These are phyloP conservation scores for Drosophila tanythrix DNA, from an alignment of 2,888 invertebrate genomes.

Conservation along the genomic window DNA sequence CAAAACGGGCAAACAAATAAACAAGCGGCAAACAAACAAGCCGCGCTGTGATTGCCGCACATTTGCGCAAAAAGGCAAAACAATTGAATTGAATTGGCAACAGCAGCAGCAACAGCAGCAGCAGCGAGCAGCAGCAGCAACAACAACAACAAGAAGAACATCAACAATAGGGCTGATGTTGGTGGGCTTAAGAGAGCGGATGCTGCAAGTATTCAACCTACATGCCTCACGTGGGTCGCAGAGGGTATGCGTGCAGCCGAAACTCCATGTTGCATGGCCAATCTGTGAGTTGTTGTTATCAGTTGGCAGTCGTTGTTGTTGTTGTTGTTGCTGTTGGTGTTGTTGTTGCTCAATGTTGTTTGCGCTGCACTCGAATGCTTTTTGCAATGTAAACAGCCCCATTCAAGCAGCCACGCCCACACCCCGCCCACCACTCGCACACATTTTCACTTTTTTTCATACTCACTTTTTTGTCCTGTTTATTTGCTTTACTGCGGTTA, in stretches of 20 bases:
- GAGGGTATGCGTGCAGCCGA: conserved; percentile 65
- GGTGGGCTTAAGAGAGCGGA: conserved; percentile 34
- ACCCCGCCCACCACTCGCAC: conserved; percentile 34
- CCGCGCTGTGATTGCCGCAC: conserved; percentile 73
- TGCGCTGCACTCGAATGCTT: conserved; percentile 78
- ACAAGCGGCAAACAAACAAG: conserved; percentile 63
- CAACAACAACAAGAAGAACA: conserved; percentile 37
- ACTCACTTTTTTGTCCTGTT: conserved; percentile 36
- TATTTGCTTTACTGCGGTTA: conserved; percentile 73
- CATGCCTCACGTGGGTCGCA: conserved; percentile 63
- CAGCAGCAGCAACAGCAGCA: conserved; percentile 28
- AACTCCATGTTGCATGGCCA: conserved; percentile 56
- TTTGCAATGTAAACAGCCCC: conserved; percentile 77
- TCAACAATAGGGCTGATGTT: conserved; percentile 2
- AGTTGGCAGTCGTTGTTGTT: conserved; percentile 14
- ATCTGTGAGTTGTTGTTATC: conserved; percentile 47
- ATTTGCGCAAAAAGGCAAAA: conserved; percentile 79
- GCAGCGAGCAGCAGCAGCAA: not conserved
- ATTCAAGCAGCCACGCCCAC: conserved; percentile 17
- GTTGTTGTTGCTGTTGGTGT: conserved; percentile 27
- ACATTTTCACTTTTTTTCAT: conserved; percentile 59
- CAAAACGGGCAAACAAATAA: conserved; percentile 63
- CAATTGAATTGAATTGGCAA: conserved; percentile 77
- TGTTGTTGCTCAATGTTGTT: conserved; percentile 62
- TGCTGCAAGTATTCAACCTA: conserved; percentile 75